Conservation (phyloP, 2,888 invertebrate genomes). For the Ditylenchus weischeri region DNA sequence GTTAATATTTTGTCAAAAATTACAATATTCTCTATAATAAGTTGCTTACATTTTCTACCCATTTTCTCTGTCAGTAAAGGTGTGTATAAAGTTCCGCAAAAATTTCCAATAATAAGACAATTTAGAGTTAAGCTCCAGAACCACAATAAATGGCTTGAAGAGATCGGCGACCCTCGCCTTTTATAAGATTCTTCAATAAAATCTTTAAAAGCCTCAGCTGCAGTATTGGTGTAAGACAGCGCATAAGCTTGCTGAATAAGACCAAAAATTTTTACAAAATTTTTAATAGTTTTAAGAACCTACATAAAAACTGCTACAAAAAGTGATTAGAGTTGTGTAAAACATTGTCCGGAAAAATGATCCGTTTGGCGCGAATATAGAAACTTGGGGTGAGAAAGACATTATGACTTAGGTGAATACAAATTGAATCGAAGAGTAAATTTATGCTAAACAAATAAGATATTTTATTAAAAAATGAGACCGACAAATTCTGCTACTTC, state of each 20-base stretch:
- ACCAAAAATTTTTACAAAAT: too few species aligned
- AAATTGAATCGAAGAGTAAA: too few species aligned
- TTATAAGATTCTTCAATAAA: constrained; percentile 7
- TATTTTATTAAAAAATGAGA: too few species aligned
- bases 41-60: constrained; percentile 6
- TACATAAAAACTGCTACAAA: background rate
- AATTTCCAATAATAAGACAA: constrained; percentile 2
- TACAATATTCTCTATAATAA: too few species aligned
- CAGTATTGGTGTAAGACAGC: background rate
- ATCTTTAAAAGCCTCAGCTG: background rate
- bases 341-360: constrained; percentile 1
- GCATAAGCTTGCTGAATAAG: constrained; percentile 3
- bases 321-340: constrained; percentile 9
- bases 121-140: background rate
- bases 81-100: background rate
- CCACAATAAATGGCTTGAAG: background rate
- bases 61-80: background rate
- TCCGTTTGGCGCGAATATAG: constrained; percentile 6
- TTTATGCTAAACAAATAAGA: too few species aligned
- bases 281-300: background rate
- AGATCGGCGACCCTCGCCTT: constrained; percentile 1
- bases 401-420: too few species aligned
- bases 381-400: background rate
- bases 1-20: background rate
- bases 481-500: too few species aligned